phyloP scores from a whole-genome alignment of 2,888 invertebrate species.

The Patella depressa region DNA sequence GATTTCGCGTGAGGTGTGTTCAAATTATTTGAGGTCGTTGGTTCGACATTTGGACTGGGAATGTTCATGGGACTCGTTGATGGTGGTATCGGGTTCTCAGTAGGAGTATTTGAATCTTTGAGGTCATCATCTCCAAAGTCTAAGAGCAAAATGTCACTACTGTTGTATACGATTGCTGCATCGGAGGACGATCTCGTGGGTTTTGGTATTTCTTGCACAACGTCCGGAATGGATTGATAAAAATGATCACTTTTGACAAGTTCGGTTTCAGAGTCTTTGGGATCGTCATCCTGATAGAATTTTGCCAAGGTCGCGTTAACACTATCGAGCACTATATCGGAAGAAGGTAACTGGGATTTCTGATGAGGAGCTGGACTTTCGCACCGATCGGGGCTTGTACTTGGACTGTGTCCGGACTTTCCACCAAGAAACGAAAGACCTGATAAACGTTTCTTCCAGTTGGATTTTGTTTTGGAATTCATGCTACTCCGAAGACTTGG shows the following conservation, averaged over 20 bases:
- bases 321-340: background rate
- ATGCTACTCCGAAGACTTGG: slow-evolving; percentile 6
- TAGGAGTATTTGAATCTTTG: background rate
- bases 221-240: background rate
- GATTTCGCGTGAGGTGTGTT: background rate
- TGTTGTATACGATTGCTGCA: background rate
- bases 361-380: background rate
- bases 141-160: background rate
- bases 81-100: too few relatives aligned
- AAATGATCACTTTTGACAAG: background rate
- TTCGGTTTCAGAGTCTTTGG: background rate
- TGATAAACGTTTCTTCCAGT: slow-evolving; percentile 6
- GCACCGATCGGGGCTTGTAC: background rate
- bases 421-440: background rate
- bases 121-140: background rate
- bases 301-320: background rate
- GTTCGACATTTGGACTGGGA: background rate
- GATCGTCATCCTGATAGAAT: background rate
- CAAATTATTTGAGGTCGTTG: background rate
- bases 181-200: background rate
- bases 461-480: background rate
- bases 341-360: background rate
- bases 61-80: background rate
- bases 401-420: background rate
- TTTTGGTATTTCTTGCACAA: background rate